A percentile compares a stretch with the other conserved stretches of the same genome.
These are phyloP conservation scores for Philaethria dido DNA, from an alignment of 2,888 invertebrate species.

Conservation along the genomic window DNA sequence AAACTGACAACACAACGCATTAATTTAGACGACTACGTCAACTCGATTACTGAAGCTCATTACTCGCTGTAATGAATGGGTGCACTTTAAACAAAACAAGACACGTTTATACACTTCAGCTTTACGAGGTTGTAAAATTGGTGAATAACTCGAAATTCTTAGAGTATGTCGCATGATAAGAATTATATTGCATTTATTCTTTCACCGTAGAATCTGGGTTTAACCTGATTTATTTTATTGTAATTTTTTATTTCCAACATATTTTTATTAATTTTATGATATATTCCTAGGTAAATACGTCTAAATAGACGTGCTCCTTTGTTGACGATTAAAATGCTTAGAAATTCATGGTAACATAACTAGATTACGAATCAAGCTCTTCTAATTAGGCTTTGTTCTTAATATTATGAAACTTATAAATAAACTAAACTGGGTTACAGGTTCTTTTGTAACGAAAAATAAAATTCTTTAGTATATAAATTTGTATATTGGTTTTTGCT, in stretches of 20 bases:
- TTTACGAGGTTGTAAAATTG: conserved; percentile 34
- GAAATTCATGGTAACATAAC: neutral
- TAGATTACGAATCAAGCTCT: neutral
- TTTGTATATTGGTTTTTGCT: neutral
- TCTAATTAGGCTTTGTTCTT: too few relatives aligned
- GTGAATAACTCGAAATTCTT: conserved; percentile 31
- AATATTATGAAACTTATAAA: too few relatives aligned
- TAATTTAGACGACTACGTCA: conserved; percentile 44
- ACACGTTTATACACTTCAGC: conserved; percentile 41
- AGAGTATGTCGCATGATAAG: conserved; percentile 34
- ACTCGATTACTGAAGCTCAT: conserved; percentile 42
- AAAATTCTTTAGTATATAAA: neutral
- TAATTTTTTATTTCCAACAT: neutral
- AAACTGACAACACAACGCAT: conserved; percentile 18
- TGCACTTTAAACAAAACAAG: conserved; percentile 34
- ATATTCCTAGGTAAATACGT: too few relatives aligned
- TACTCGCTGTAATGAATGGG: conserved; percentile 44
- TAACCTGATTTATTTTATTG: conserved; percentile 11
- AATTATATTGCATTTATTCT: conserved; percentile 27
- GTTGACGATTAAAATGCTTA: neutral
- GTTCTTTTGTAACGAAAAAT: neutral
- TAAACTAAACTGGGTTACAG: too few relatives aligned
- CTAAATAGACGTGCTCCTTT: too few relatives aligned
- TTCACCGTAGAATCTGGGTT: conserved; percentile 6
- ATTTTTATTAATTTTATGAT: conserved; percentile 9